Base-by-base conservation (phyloP, 1,140 invertebrate species). In the Papilio aristodemus region DNA sequence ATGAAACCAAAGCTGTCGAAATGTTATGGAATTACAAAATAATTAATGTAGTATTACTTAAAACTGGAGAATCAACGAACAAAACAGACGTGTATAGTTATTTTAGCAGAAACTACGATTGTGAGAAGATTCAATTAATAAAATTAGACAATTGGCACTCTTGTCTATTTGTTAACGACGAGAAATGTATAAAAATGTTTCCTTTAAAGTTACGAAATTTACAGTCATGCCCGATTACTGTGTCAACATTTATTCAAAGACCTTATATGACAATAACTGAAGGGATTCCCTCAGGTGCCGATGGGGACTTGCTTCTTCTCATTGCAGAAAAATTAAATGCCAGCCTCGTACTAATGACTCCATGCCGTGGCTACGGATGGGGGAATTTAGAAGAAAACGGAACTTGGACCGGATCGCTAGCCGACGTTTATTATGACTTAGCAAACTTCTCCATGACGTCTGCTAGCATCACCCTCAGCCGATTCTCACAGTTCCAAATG, bases 371-470 rank as follows among this genome's bases (percentile, higher is more conserved):
- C 4, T 19, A 19, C 13, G 83, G 84, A 8, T 90, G 87, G 87
- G 87, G 87, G 17, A 78, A 77, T 38, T 64, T 81, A 0, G 74
- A 83, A 41, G 69, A 78, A 6, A 79, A 90, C 17, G 84, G 81
- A 5, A 77, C 77, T 0, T 90, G 87, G 87, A 70, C 78, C 5
- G 87, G 87, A 8, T 90, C 85, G 3, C 80, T 90, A 0, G 79
- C 71, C 27, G 86, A 90, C 17, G 57, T 89, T 14, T 80, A 85
- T 58, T 64, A 84, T 22, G 75, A 80, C 27, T 64, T 76, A 38
- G 87, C 86, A n/a, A 86, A 90, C 50, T 83, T 90, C 13, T 90
- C 87, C 4, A 90, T 90, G 80, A 87, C 85, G 6, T 90, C 86
- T 2, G 81, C 76, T 4, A 78, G 79, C 32, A 57, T 90, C 14